Evolutionary conservation across 2,888 invertebrate species (phyloP).

Genomic region (Isoperla grammatica): DNA sequence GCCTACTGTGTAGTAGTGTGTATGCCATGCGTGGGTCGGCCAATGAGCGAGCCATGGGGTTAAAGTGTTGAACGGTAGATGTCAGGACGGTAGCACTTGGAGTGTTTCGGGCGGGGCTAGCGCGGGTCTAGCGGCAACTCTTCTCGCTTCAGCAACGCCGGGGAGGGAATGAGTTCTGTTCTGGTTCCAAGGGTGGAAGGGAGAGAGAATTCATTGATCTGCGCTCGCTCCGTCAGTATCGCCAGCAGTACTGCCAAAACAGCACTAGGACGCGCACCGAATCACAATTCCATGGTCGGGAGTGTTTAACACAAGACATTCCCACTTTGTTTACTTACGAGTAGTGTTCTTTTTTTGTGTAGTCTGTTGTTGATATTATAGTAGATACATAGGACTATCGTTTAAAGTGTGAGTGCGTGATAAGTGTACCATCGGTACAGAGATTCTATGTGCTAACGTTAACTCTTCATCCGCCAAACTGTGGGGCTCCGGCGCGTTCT

Average conservation of each 20-base stretch:
- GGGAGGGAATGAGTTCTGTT: not conserved
- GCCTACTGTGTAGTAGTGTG: too few relatives aligned
- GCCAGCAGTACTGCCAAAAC: not conserved
- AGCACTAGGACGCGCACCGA: too few relatives aligned
- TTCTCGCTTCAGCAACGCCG: not conserved
- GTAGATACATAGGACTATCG: too few relatives aligned
- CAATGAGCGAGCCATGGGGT: too few relatives aligned
- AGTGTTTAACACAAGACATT: too few relatives aligned
- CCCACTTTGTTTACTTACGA: not conserved
- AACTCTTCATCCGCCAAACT: constrained; percentile 72
- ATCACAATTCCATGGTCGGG: too few relatives aligned
- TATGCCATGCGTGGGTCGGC: not conserved
- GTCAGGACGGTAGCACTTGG: constrained; percentile 21
- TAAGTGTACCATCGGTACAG: constrained; percentile 27
- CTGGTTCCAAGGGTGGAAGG: constrained; percentile 17
- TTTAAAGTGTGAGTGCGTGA: constrained; percentile 6
- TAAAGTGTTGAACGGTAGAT: constrained; percentile 20
- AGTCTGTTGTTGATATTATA: too few relatives aligned
- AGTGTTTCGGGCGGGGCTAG: not conserved
- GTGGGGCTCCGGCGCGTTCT: constrained; percentile 95
- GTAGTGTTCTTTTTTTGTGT: not conserved
- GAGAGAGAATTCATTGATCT: constrained; percentile 31
- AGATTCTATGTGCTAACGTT: constrained; percentile 31
- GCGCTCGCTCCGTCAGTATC: constrained; percentile 21
- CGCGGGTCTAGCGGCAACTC: not conserved